Evolutionary conservation across 1,140 invertebrate species (phyloP).

Genomic region (Patella vulgata): DNA sequence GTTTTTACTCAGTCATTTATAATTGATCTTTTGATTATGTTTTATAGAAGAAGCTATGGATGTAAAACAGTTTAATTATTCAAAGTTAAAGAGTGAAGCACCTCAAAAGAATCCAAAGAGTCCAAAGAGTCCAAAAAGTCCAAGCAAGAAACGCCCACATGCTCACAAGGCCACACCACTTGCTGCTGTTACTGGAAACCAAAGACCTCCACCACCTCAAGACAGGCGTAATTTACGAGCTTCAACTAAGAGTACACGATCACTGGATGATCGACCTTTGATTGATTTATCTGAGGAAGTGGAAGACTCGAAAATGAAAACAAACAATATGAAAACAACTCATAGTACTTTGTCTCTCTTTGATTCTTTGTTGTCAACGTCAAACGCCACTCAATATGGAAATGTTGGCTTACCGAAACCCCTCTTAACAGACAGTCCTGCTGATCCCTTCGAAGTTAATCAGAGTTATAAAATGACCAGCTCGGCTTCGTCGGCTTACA

Average conservation of each 20-base stretch:
- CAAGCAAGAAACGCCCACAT: slow-evolving; percentile 4
- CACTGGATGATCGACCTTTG: slow-evolving; percentile 53
- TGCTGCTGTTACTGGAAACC: not conserved
- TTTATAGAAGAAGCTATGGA: slow-evolving; percentile 42
- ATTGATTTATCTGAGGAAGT: slow-evolving; percentile 64
- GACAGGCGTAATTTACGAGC: not conserved
- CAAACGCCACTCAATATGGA: slow-evolving; percentile 32
- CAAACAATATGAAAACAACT: slow-evolving; percentile 30
- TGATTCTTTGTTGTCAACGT: slow-evolving; percentile 44
- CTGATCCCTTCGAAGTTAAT: slow-evolving; percentile 56
- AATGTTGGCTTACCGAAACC: slow-evolving; percentile 50
- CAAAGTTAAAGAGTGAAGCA: slow-evolving; percentile 65
- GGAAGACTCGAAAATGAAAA: slow-evolving; percentile 13
- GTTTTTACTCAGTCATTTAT: slow-evolving; percentile 24
- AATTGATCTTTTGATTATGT: too few relatives aligned
- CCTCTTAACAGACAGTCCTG: slow-evolving; percentile 31
- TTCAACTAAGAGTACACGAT: not conserved
- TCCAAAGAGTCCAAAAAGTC: slow-evolving; percentile 11
- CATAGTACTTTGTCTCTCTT: slow-evolving; percentile 49
- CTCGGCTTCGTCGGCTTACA: too few relatives aligned
- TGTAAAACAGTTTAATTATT: slow-evolving; percentile 66
- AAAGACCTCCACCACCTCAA: slow-evolving; percentile 12
- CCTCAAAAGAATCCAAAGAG: too few relatives aligned
- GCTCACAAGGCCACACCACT: slow-evolving; percentile 6
- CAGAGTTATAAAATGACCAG: slow-evolving; percentile 7